phyloP scores from a whole-genome alignment of 2,888 invertebrate genomes.

The Melanchra persicariae region DNA sequence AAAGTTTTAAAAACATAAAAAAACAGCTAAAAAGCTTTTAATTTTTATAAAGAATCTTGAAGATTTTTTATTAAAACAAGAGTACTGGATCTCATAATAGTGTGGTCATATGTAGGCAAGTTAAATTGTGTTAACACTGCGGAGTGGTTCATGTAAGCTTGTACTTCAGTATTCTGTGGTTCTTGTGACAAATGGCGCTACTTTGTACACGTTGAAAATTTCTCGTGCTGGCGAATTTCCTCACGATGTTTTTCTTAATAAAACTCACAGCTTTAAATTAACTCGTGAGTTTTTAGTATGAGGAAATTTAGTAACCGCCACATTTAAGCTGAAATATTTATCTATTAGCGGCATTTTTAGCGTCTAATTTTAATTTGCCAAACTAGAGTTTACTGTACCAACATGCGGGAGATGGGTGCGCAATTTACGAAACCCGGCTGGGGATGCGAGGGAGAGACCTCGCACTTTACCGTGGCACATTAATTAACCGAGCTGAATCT shows the following conservation, averaged over 20 bases:
- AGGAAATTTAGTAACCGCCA: background rate
- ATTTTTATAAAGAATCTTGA: background rate
- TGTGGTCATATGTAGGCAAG: conserved; percentile 67
- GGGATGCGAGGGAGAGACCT: conserved; percentile 83
- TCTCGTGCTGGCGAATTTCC: conserved; percentile 61
- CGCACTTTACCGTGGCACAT: conserved; percentile 89
- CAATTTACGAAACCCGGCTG: conserved; percentile 86
- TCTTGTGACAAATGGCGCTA: conserved; percentile 69
- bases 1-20: background rate
- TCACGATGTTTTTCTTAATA: conserved; percentile 43
- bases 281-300: conserved; percentile 9
- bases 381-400: conserved; percentile 82
- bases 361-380: conserved; percentile 83
- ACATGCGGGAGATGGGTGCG: conserved; percentile 85
- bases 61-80: conserved; percentile 31
- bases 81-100: conserved; percentile 55
- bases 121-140: conserved; percentile 70
- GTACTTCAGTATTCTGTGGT: conserved; percentile 68
- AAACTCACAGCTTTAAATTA: conserved; percentile 34
- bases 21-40: too few relatives aligned
- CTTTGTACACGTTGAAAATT: conserved; percentile 71
- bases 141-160: conserved; percentile 66
- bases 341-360: conserved; percentile 68
- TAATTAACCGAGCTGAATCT: conserved; percentile 89
- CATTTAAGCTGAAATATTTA: conserved; percentile 7